phyloP scores from a whole-genome alignment of 2,113 vertebrate species.

The Larimichthys crocea region DNA sequence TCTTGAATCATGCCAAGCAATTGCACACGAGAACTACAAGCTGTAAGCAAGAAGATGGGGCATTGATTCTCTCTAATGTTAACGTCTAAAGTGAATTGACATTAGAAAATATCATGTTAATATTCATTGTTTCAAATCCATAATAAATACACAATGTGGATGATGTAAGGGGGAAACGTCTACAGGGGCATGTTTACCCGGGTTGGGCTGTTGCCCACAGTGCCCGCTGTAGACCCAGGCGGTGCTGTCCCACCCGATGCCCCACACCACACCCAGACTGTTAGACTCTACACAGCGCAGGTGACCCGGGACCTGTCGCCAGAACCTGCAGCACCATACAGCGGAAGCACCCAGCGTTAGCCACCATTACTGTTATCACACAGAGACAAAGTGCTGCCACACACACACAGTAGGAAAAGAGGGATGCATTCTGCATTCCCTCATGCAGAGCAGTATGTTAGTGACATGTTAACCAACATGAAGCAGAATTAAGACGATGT shows the following conservation, averaged over 20 bases:
- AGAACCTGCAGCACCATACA: constrained; percentile 90
- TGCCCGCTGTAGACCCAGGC: constrained; percentile 93
- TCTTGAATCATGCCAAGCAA: constrained; percentile 12
- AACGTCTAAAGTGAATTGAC: background rate
- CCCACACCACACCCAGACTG: constrained; percentile 94
- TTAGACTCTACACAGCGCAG: constrained; percentile 91
- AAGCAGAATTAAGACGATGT: background rate
- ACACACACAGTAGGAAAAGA: constrained; percentile 1
- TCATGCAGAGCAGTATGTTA: constrained; percentile 23
- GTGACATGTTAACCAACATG: background rate
- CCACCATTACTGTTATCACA: constrained; percentile 13
- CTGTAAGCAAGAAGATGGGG: constrained; percentile 8
- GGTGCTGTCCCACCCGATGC: constrained; percentile 91
- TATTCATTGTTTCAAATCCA: background rate
- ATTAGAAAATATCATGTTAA: background rate
- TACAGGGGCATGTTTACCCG: constrained; percentile 84
- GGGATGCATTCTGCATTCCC: background rate
- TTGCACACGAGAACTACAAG: constrained; percentile 13
- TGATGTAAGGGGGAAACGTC: constrained; percentile 6
- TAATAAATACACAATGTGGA: background rate
- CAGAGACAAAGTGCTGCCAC: constrained; percentile 3
- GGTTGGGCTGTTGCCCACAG: constrained; percentile 85
- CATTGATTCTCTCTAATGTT: background rate
- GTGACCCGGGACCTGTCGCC: constrained; percentile 96
- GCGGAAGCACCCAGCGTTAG: constrained; percentile 65